phyloP scores from a whole-genome alignment of 35 echinoderm and acorn worm species.

The Apostichopus parvimensis region DNA sequence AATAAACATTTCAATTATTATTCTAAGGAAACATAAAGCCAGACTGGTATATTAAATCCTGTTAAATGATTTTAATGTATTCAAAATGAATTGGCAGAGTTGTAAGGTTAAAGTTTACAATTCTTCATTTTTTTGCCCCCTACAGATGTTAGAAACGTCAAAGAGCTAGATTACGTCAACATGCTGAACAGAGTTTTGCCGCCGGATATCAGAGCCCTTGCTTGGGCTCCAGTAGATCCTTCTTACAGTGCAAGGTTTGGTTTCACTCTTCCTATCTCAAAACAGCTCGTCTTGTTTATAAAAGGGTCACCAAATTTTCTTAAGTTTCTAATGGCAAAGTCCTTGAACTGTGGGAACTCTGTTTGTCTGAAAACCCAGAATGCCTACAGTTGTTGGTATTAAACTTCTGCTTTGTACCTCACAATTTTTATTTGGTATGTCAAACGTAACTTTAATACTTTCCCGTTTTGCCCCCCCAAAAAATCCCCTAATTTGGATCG shows the following conservation, averaged over 20 bases:
- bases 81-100: too few relatives aligned
- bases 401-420: too few relatives aligned
- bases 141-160: neutral
- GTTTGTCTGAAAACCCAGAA: neutral
- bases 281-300: too few relatives aligned
- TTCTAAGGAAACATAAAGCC: too few relatives aligned
- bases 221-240: conserved; percentile 81
- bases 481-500: too few relatives aligned
- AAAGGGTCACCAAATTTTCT: neutral
- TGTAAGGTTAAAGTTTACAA: too few relatives aligned
- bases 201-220: conserved; percentile 69
- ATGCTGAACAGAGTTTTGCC: conserved; percentile 85
- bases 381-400: neutral
- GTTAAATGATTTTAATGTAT: too few relatives aligned
- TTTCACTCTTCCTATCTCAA: neutral
- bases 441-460: too few relatives aligned
- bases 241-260: conserved; percentile 71
- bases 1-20: too few relatives aligned
- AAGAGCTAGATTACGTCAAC: conserved; percentile 72
- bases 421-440: too few relatives aligned
- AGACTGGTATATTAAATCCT: too few relatives aligned
- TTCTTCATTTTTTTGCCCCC: neutral
- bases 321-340: neutral
- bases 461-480: too few relatives aligned
- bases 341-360: neutral